Base-by-base conservation (phyloP, 2,797 vertebrate genomes). In the Epinephelus coioides region DNA sequence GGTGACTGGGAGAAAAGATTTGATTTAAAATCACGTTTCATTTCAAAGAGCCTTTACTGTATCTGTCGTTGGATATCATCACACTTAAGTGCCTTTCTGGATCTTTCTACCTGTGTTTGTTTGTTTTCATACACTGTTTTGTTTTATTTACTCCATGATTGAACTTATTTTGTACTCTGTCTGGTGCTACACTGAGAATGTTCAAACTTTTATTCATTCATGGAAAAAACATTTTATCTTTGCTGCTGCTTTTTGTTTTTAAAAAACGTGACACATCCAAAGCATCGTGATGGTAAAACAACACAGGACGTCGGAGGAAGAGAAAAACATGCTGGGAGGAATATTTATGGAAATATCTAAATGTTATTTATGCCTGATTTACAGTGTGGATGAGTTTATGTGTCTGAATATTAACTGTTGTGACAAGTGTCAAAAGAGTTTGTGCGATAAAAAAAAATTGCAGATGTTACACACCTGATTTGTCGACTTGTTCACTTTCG, bases 171-270 rank as follows among this genome's bases (percentile, higher is more conserved):
- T 89, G 65, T 88, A 91, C 78, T 78, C 50, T 83, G 90, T 90
- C 89, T 90, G 94, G 93, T 95, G 94, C 94, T 95, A 84, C 82
- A 87, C 88, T 86, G 46, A 86, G 86, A 91, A 87, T 91, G 88
- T 92, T 85, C 30, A 55, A 76, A 63, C 59, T 69, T 69, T 46
- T 17, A 68, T 69, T 82, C 76, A 86, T 82, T 85, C 59, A 66
- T 68, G 64, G 64, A 82, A 62, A 34, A 34, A 34, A 34, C 34
- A 34, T 34, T 7, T 7, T 69, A 76, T 71, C 69, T 86, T 88
- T 78, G 83, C 78, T 88, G 90, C 85, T 83, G 81, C 76, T 85
- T 90, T 87, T 78, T 55, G 81, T 87, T 84, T 71, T 27, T 43
- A 23, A 59, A 70, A 65, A 12, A 71, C 27, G n/a, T 68, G 38